Base-by-base conservation (phyloP, 2,797 vertebrate genomes). In the Mycteria americana region DNA sequence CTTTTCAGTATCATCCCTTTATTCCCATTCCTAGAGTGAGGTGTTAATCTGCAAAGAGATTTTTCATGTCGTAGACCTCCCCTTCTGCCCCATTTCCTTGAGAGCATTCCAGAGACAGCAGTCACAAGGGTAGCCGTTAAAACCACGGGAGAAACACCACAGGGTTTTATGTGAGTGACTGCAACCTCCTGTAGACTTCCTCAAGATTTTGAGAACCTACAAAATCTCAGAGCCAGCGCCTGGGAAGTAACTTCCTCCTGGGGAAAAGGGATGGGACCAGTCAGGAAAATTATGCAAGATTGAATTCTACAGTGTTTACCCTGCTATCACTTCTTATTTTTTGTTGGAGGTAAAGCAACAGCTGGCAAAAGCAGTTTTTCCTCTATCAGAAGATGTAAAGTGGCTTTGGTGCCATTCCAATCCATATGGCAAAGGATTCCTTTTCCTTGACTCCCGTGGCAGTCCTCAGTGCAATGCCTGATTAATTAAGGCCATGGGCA, bases 341-440 rank as follows among this genome's bases (percentile, higher is more conserved):
- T 82, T 62, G 17, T 79, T 69, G 51, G 74, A 60, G 51, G 25
- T 85, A 85, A 85, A 91, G 30, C 57, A 85, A 87, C 94, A 97
- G 84, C 91, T 96, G 90, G 53, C 56, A 85, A 89, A 94, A 88
- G 28, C 93, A 73, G 46, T 41, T 86, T 80, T 89, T 57, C 35
- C 39, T 69, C 31, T 85, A 8, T 64, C 60, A 77, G 50, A 41
- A 82, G 33, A 51, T 72, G 18, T 75, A 33, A 89, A 88, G 62
- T 9, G 72, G 68, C 65, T 95, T 96, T 96, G 93, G 75, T 95
- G 94, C 75, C 54, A 84, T 83, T 94, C 81, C 81, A 83, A 5
- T 75, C 85, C 87, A 89, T 93, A 88, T 94, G 95, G 91, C 92
- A 78, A 87, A 95, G 75, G 72, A 89, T 95, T 96, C 54, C 68